phyloP scores from a whole-genome alignment of 1,140 invertebrate species.

The Drosophila funebris region DNA sequence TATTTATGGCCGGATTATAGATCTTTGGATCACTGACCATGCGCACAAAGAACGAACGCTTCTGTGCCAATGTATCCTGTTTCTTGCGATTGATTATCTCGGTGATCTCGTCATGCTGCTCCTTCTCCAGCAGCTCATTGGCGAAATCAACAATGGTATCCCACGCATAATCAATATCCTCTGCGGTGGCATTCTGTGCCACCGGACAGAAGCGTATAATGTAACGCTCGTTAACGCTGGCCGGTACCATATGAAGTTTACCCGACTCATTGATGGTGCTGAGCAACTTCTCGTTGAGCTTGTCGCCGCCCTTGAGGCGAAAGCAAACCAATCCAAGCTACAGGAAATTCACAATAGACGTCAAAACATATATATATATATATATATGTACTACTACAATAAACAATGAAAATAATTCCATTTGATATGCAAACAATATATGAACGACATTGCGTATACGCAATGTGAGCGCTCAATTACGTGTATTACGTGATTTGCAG shows the following conservation, averaged over 20 bases:
- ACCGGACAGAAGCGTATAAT: constrained; percentile 98
- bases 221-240: constrained; percentile 94
- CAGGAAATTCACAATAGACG: not conserved
- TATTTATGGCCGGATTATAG: constrained; percentile 94
- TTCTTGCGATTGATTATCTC: constrained; percentile 88
- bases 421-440: not conserved
- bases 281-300: constrained; percentile 96
- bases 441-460: constrained; percentile 35
- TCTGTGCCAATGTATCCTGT: constrained; percentile 91
- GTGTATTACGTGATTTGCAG: constrained; percentile 32
- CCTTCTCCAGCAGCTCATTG: constrained; percentile 91
- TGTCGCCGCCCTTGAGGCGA: constrained; percentile 93
- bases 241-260: constrained; percentile 98
- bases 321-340: constrained; percentile 94
- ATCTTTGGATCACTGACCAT: constrained; percentile 99
- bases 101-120: constrained; percentile 88
- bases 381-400: constrained; percentile 2
- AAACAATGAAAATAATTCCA: constrained; percentile 18
- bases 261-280: constrained; percentile 98
- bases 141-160: constrained; percentile 93
- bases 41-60: constrained; percentile 97
- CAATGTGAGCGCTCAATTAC: constrained; percentile 10
- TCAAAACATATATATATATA: constrained; percentile 29
- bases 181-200: constrained; percentile 93
- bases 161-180: constrained; percentile 97